phyloP scores from a whole-genome alignment of 2,888 invertebrate genomes.

The Sphaerophoria taeniata region DNA sequence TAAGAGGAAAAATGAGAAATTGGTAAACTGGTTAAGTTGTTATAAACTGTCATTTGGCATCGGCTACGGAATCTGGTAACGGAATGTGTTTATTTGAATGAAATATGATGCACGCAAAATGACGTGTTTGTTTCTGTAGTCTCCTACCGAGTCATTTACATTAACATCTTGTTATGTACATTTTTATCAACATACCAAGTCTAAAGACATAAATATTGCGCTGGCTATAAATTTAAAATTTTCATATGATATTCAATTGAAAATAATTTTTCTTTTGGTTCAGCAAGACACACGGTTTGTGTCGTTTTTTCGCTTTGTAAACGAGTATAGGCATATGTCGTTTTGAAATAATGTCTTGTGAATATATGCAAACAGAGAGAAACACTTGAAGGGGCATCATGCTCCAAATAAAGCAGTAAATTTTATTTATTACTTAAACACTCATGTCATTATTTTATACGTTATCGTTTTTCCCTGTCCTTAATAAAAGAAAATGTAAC shows the following conservation, averaged over 20 bases:
- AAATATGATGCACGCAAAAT: constrained; percentile 39
- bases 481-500: background rate
- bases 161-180: background rate
- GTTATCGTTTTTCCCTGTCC: constrained; percentile 15
- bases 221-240: constrained; percentile 33
- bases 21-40: constrained; percentile 37
- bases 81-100: constrained; percentile 40
- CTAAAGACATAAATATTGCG: background rate
- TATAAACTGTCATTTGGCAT: constrained; percentile 40
- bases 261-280: constrained; percentile 37
- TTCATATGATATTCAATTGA: constrained; percentile 37
- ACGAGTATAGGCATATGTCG: background rate
- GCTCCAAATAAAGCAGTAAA: constrained; percentile 26
- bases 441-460: constrained; percentile 16
- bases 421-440: constrained; percentile 26
- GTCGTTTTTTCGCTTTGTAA: background rate
- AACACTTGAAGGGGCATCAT: constrained; percentile 1
- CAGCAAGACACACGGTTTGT: constrained; percentile 24
- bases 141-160: background rate
- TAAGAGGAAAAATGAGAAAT: constrained; percentile 41
- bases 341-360: background rate
- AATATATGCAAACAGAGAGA: background rate
- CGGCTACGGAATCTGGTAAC: constrained; percentile 37
- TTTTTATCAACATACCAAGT: background rate
- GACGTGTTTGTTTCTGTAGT: constrained; percentile 27